Percentiles rank a stretch among this genome's conserved stretches.
Evolutionary conservation across 37 sponge, comb jelly and placozoan genomes (phyloP).

Genomic region (Chondrilla cf. caribensis): DNA sequence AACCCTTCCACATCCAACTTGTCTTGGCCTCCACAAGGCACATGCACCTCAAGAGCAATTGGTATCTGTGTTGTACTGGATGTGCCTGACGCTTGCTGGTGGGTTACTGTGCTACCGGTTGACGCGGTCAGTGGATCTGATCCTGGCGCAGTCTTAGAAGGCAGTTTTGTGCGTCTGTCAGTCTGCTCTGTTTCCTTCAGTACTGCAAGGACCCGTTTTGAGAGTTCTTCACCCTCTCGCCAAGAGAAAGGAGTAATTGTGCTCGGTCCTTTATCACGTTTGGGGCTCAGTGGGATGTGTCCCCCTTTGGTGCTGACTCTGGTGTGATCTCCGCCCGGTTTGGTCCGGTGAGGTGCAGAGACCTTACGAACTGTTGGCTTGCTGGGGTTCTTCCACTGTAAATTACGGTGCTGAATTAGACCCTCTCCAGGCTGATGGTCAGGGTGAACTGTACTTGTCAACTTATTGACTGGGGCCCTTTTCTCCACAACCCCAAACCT

Average conservation of each 20-base stretch:
- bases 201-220: slow-evolving; percentile 24
- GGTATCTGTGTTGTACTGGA: too few relatives aligned
- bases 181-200: neutral
- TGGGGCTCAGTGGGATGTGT: neutral
- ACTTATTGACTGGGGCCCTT: neutral
- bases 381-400: neutral
- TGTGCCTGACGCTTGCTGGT: too few relatives aligned
- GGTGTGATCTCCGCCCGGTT: neutral
- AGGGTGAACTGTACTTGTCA: neutral
- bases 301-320: neutral
- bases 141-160: too few relatives aligned
- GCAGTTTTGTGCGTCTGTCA: neutral
- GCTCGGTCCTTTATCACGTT: neutral
- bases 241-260: slow-evolving; percentile 57
- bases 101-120: too few relatives aligned
- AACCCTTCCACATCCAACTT: neutral
- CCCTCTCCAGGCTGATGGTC: too few relatives aligned
- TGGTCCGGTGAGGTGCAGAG: neutral
- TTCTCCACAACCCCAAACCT: slow-evolving; percentile 14
- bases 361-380: neutral
- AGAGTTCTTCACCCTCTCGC: slow-evolving; percentile 52
- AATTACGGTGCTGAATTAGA: neutral
- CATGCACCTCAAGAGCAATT: too few relatives aligned
- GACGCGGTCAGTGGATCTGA: too few relatives aligned
- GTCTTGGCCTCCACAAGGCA: too few relatives aligned